phyloP scores from a whole-genome alignment of 2,113 vertebrate species.

The Melanocharis versteri region DNA sequence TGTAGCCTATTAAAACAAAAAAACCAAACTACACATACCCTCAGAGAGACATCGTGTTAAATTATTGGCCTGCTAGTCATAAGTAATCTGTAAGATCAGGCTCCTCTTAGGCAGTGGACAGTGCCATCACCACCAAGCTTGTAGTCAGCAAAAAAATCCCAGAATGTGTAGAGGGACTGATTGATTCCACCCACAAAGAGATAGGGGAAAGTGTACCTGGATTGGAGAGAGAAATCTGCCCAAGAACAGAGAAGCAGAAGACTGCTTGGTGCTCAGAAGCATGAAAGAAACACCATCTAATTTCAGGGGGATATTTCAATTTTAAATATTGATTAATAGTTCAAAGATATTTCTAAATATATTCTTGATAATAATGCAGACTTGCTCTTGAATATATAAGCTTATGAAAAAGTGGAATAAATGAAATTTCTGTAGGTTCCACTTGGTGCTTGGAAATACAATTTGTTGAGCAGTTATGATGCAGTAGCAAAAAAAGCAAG shows the following conservation, averaged over 20 bases:
- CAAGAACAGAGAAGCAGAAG: background rate
- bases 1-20: background rate
- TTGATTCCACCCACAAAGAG: background rate
- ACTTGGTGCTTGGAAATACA: background rate
- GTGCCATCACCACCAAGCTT: background rate
- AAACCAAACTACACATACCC: rapidly evolving
- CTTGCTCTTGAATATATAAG: background rate
- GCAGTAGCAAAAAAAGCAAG: background rate
- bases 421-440: background rate
- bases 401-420: background rate
- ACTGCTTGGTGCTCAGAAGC: background rate
- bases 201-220: background rate
- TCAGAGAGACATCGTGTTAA: background rate
- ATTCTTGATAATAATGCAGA: background rate
- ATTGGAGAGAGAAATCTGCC: background rate
- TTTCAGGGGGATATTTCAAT: background rate
- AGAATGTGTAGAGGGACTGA: background rate
- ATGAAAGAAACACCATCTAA: background rate
- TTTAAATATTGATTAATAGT: background rate
- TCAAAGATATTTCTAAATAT: background rate
- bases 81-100: background rate
- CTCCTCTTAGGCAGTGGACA: background rate
- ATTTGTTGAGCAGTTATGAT: background rate
- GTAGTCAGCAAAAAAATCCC: background rate
- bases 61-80: background rate